Evolutionary conservation across 2,888 invertebrate genomes (phyloP).

Genomic region (Empis livida): DNA sequence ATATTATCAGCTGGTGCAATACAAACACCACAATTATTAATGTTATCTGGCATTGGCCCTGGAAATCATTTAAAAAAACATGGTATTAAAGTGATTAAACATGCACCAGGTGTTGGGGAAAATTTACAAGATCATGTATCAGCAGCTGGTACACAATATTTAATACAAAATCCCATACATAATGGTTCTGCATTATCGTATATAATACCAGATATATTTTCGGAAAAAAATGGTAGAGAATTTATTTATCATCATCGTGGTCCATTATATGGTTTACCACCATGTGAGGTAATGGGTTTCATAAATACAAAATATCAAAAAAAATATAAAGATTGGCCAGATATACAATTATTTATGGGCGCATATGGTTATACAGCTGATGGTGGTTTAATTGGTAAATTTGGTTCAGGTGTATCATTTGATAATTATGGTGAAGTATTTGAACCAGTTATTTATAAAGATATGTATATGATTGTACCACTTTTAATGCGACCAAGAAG

Average conservation of each 20-base stretch:
- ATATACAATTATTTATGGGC: conserved; percentile 63
- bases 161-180: conserved; percentile 47
- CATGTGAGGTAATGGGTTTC: conserved; percentile 68
- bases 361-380: conserved; percentile 65
- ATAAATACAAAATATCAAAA: conserved; percentile 60
- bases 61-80: conserved; percentile 52
- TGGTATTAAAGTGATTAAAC: conserved; percentile 60
- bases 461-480: conserved; percentile 55
- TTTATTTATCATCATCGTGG: conserved; percentile 50
- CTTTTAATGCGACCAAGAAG: conserved; percentile 61
- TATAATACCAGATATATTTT: conserved; percentile 51
- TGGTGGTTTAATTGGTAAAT: conserved; percentile 60
- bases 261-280: conserved; percentile 60
- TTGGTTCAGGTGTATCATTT: conserved; percentile 52
- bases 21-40: conserved; percentile 80
- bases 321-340: conserved; percentile 56
- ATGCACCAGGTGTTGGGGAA: conserved; percentile 64
- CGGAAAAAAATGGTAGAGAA: conserved; percentile 44
- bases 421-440: conserved; percentile 54
- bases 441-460: conserved; percentile 54
- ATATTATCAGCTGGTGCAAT: conserved; percentile 83
- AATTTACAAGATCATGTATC: conserved; percentile 78
- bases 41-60: conserved; percentile 80
- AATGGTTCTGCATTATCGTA: conserved; percentile 49
- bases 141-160: conserved; percentile 61